These are phyloP conservation scores for Agrotis puta DNA, from an alignment of 2,888 invertebrate species.

Conservation along the genomic window DNA sequence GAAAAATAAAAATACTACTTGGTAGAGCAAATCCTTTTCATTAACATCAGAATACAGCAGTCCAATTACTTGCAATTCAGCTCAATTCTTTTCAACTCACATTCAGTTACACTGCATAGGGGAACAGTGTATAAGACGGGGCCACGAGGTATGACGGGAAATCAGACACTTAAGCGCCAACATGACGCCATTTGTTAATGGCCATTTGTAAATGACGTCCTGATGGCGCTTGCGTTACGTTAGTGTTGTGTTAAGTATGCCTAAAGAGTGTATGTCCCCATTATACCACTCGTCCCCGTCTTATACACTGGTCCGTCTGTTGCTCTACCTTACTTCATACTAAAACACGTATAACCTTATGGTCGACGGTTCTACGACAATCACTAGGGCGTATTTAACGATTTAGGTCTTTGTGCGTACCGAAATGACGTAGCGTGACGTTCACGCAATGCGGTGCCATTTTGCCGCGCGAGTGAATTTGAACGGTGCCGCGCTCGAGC, in stretches of 20 bases:
- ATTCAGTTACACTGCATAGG: neutral
- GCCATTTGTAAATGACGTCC: too few species aligned
- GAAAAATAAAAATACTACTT: too few species aligned
- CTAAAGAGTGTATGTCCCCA: too few species aligned
- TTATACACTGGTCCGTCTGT: too few species aligned
- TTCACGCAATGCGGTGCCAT: constrained; percentile 14
- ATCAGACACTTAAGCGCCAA: too few species aligned
- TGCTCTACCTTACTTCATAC: neutral
- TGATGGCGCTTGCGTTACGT: too few species aligned
- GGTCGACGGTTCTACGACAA: neutral
- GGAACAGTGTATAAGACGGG: too few species aligned
- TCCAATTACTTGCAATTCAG: neutral
- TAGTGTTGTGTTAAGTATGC: too few species aligned
- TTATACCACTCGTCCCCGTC: too few species aligned
- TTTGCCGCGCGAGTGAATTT: constrained; percentile 32
- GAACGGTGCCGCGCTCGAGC: constrained; percentile 13
- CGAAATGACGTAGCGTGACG: neutral
- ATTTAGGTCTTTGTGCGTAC: constrained; percentile 1
- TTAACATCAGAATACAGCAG: neutral
- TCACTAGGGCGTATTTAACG: neutral
- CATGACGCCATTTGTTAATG: too few species aligned
- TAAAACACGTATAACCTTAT: neutral
- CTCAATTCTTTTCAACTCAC: neutral
- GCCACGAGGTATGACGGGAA: too few species aligned
- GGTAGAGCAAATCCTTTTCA: neutral